A percentile compares a stretch with the other conserved stretches of the same genome.
phyloP scores from a whole-genome alignment of 2,797 vertebrate species.

The Chloroceryle inda region DNA sequence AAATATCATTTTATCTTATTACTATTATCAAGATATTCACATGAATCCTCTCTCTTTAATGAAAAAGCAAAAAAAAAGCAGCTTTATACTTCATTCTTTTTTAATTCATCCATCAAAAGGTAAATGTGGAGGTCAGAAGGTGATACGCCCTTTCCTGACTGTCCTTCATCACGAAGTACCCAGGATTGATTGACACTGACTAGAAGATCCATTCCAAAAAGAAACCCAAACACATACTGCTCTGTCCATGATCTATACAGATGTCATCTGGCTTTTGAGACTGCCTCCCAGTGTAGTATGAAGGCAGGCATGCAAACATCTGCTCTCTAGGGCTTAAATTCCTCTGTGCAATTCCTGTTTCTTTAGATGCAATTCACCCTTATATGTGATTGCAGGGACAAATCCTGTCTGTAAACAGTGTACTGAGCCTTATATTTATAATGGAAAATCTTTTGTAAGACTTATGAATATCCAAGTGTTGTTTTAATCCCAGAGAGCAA shows the following conservation, averaged over 20 bases:
- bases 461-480: neutral
- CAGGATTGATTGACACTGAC: neutral
- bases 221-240: neutral
- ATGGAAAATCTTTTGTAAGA: too few species aligned
- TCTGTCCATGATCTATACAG: neutral
- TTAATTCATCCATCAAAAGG: neutral
- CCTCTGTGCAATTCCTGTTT: neutral
- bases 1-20: neutral
- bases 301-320: neutral
- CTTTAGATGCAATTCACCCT: neutral
- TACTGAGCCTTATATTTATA: neutral
- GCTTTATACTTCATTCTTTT: neutral
- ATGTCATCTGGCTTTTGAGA: neutral
- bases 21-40: neutral
- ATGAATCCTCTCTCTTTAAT: neutral
- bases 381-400: neutral
- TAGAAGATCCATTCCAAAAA: neutral
- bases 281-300: neutral
- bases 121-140: neutral
- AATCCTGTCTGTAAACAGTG: neutral
- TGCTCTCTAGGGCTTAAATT: neutral
- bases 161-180: neutral
- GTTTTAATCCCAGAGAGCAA: too few species aligned
- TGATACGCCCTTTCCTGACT: neutral
- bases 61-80: neutral